A percentile compares a stretch with the other conserved stretches of the same genome.
Conservation (phyloP, 2,888 invertebrate genomes). For the Neria commutata region DNA sequence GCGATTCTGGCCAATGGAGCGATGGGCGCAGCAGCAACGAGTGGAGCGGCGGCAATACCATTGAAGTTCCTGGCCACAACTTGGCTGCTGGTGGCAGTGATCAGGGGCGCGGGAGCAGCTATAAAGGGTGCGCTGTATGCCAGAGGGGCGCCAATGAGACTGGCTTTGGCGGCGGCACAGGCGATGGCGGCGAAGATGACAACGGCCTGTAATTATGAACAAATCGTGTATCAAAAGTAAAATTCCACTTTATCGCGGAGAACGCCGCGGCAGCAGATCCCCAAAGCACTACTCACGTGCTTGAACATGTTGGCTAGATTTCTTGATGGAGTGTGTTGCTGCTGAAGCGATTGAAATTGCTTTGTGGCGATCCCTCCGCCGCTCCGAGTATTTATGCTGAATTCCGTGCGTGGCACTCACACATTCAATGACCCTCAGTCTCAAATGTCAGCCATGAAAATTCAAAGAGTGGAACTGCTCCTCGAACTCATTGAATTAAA, state of each 20-base stretch:
- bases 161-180: constrained; percentile 43
- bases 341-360: background rate
- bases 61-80: constrained; percentile 47
- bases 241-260: background rate
- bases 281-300: constrained; percentile 32
- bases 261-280: background rate
- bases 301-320: constrained; percentile 40
- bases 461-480: no score
- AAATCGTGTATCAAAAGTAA: background rate
- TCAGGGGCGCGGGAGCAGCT: constrained; percentile 40
- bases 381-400: no score
- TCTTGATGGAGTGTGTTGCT: constrained; percentile 14
- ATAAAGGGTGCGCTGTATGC: constrained; percentile 35
- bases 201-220: constrained; percentile 37
- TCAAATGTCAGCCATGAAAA: no score
- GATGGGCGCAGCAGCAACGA: constrained; percentile 33
- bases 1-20: background rate
- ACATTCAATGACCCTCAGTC: no score
- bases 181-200: constrained; percentile 43
- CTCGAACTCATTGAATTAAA: no score
- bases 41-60: constrained; percentile 42
- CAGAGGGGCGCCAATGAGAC: constrained; percentile 27
- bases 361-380: no score
- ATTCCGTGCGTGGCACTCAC: no score
- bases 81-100: constrained; percentile 48